These are phyloP conservation scores for Neomicropteryx cornuta DNA, from an alignment of 1,140 invertebrate species.

Conservation along the genomic window DNA sequence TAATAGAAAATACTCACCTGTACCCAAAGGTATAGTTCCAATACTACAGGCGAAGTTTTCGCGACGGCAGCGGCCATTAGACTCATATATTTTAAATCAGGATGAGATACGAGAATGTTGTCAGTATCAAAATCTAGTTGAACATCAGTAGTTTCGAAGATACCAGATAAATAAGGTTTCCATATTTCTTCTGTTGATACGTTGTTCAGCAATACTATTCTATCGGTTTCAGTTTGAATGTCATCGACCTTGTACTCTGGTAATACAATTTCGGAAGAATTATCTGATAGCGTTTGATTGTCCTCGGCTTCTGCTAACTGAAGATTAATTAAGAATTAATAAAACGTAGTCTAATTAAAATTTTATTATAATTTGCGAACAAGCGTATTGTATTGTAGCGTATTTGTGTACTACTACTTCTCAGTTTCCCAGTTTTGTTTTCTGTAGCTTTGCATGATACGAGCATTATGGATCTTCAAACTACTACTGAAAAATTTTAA, in stretches of 20 bases:
- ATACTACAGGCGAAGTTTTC: slow-evolving; percentile 33
- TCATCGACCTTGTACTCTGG: slow-evolving; percentile 46
- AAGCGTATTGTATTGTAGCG: no score
- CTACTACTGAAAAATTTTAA: no score
- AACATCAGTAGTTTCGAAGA: slow-evolving; percentile 44
- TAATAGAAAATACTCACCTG: slow-evolving; percentile 41
- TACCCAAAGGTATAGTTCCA: slow-evolving; percentile 61
- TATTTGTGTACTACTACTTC: no score
- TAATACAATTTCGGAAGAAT: slow-evolving; percentile 34
- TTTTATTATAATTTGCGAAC: no score
- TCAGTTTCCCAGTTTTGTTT: no score
- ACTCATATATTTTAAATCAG: slow-evolving; percentile 51
- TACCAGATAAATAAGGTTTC: slow-evolving; percentile 46
- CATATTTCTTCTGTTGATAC: slow-evolving; percentile 44
- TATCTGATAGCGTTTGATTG: slow-evolving; percentile 38
- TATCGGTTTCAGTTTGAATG: slow-evolving; percentile 49
- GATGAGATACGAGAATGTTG: slow-evolving; percentile 43
- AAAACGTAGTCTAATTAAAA: slow-evolving; percentile 3
- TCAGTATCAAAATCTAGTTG: slow-evolving; percentile 39
- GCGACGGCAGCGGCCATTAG: slow-evolving; percentile 42
- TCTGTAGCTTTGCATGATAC: no score
- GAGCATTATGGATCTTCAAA: no score
- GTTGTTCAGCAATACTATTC: slow-evolving; percentile 35
- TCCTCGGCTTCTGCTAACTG: slow-evolving; percentile 34
- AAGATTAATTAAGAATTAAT: slow-evolving; percentile 14